Percentiles rank a stretch among this genome's conserved stretches.
These are phyloP conservation scores for Metacarcinus magister DNA, from an alignment of 2,888 invertebrate species.

Conservation along the genomic window DNA sequence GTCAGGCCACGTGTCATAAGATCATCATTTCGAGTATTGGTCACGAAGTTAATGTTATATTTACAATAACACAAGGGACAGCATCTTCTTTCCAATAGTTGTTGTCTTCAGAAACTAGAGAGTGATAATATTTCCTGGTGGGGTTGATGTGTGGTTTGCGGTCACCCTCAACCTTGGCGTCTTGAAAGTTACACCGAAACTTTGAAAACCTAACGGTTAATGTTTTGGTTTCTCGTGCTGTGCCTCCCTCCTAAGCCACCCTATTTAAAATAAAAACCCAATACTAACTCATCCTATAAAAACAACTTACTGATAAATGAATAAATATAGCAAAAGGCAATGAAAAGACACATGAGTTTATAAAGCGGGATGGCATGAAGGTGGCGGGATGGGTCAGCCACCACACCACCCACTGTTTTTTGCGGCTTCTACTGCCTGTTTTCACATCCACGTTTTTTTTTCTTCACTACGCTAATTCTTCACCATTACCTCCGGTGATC, in stretches of 20 bases:
- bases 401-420: slow-evolving; percentile 57
- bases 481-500: slow-evolving; percentile 38
- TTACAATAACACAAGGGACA: neutral
- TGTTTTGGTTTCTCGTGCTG: neutral
- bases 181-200: slow-evolving; percentile 31
- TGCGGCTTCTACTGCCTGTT: slow-evolving; percentile 57
- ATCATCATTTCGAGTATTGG: neutral
- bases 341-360: neutral
- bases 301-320: neutral
- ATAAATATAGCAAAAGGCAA: neutral
- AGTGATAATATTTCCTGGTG: slow-evolving; percentile 55
- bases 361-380: neutral
- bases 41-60: neutral
- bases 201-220: neutral
- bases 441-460: slow-evolving; percentile 3
- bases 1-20: neutral
- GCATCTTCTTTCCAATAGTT: neutral
- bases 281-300: neutral
- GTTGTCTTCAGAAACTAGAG: slow-evolving; percentile 40
- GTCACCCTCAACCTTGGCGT: neutral
- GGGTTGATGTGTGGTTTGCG: slow-evolving; percentile 61
- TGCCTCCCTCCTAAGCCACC: neutral
- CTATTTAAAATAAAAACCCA: neutral
- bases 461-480: slow-evolving; percentile 55
- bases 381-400: neutral